Conservation (phyloP, 2,113 vertebrate species). For the Cottus gobio region DNA sequence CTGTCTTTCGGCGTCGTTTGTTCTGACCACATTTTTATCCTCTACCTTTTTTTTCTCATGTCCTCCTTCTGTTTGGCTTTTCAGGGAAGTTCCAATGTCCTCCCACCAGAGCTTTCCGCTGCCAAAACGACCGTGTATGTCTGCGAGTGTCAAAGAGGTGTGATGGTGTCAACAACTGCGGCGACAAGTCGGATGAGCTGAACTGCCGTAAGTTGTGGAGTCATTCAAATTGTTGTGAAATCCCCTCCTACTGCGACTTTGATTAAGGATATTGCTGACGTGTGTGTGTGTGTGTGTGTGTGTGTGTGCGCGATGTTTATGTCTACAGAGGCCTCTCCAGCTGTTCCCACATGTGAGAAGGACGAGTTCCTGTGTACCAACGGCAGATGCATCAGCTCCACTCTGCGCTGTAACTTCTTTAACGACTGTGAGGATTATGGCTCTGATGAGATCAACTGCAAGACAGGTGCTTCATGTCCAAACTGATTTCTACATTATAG, state of each 20-base stretch:
- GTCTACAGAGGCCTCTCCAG: conserved; percentile 58
- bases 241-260: not conserved
- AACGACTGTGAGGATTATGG: conserved; percentile 97
- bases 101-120: conserved; percentile 94
- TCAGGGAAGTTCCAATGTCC: conserved; percentile 93
- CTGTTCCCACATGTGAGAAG: conserved; percentile 87
- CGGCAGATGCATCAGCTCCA: conserved; percentile 89
- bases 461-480: conserved; percentile 61
- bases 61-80: not conserved
- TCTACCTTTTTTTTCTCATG: not conserved
- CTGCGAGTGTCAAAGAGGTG: conserved; percentile 91
- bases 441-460: conserved; percentile 88
- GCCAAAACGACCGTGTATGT: conserved; percentile 95
- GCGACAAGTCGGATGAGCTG: conserved; percentile 91
- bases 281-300: not conserved
- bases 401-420: conserved; percentile 92
- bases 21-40: not conserved
- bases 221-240: not conserved
- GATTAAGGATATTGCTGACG: not conserved
- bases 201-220: conserved; percentile 88
- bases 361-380: conserved; percentile 91
- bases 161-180: conserved; percentile 92
- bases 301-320: not conserved
- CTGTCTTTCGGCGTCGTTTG: not conserved
- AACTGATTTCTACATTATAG: not conserved